Evolutionary conservation across 2,888 invertebrate genomes (phyloP), one percentile per base, ranked within the genome.

Genomic region (Spialia ferax): DNA sequence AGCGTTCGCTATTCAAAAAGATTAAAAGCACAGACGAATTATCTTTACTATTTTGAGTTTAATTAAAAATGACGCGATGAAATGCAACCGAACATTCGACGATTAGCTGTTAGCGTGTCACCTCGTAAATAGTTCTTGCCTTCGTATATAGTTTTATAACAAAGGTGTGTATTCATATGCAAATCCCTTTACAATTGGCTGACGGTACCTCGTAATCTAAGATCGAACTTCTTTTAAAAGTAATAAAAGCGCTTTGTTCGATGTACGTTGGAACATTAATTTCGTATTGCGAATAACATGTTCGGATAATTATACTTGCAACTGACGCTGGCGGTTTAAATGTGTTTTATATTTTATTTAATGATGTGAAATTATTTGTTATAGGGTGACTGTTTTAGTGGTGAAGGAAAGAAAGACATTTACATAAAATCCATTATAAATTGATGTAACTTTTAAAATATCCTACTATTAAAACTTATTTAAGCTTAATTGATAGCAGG

Each of bases 151-250:
- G 68, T 70, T 70, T 64, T 54, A 52, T 35, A 70, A 70, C 60
- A 73, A 74, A 73, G 72, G 70, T 72, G 61, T 72, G 63, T 69
- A 83, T 86, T 85, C 78, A 81, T 77, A 86, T 86, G 86, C 79
- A 83, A 86, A 86, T 85, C 38, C 64, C 66, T 71, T 55, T 61
- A 68, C 69, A 69, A 67, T 67, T 61, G 60, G 63, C 63, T 55
- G 69, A 42, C 63, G 54, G 60, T 61, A 66, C 20, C 60, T 32
- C 26, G 73, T 75, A 75, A 73, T 69, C 69, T 69, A 61, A 69
- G 69, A 69, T 69, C 69, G 69, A 64, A 59, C 63, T 64, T 64
- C 61, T 64, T 69, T 69, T 61, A 64, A 64, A 63, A 32, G 69
- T 69, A 60, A 64, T 64, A 64, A 69, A 59, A 63, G 71, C 64